Evolutionary conservation across 1,140 invertebrate species (phyloP), one percentile per base, ranked within the genome.

Genomic region (Coelopa frigida): DNA sequence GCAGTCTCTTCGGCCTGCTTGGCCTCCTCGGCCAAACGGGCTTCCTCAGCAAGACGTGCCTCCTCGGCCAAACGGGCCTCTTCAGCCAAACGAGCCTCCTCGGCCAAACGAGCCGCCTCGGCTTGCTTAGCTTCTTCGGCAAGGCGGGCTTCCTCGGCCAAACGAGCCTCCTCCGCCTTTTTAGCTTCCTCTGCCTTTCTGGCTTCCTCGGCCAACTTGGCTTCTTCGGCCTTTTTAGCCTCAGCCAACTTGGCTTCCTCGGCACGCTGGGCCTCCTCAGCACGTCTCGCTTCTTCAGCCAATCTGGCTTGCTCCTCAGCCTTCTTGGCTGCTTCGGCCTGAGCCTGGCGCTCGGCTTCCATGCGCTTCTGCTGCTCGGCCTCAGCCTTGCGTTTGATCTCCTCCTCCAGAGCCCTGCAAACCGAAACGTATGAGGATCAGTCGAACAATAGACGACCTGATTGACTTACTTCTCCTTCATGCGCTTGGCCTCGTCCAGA

Each of bases 391-490:
- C 50, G 48, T n/a, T 58, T 55, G 33, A 56, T 55, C 48, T 59
- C 57, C 48, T 63, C 58, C 20, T 58, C 59, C 24, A 75, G 46
- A 37, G 74, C 74, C 50, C 74, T 51, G 26, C 15, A 44, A 10
- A n/a, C 5, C 23, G 23, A 33, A 26, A 4, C 22, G 6, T 14
- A 14, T 40, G 22, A 47, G 14, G 4, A 1, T 29, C 27, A 18
- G 5, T 6, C 33, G 22, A 22, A 20, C n/a, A 23, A 33, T 6
- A 40, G 22, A 44, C 11, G 29, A 5, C 20, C 8, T 41, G 29
- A 17, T 36, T 27, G 4, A 60, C 66, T 67, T 62, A 81, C 78
- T 72, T 77, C 56, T 81, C 77, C 61, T 79, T 75, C n/a, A 73
- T 73, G 53, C 73, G 72, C 45, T 75, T 77, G 38, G 72, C 74